phyloP scores from a whole-genome alignment of 2,888 invertebrate species.

The Microdon myrmicae region DNA sequence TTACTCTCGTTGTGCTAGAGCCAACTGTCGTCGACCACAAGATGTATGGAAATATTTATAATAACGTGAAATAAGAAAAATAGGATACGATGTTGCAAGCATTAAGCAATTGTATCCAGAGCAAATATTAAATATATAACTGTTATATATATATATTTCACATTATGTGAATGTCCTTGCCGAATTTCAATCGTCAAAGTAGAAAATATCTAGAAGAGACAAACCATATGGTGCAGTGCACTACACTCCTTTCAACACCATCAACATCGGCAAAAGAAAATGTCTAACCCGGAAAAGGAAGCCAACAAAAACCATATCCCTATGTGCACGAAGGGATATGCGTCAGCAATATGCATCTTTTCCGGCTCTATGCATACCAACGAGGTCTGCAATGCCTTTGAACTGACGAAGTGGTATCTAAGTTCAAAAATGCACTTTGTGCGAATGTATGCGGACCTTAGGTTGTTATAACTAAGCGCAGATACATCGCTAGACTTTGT shows the following conservation, averaged over 20 bases:
- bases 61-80: not conserved
- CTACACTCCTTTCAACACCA: conserved; percentile 9
- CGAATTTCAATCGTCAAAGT: conserved; percentile 10
- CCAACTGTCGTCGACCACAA: too few species aligned
- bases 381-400: conserved; percentile 20
- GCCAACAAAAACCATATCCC: conserved; percentile 2
- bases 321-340: conserved; percentile 21
- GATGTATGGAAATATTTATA: conserved; percentile 5
- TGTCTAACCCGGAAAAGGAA: too few species aligned
- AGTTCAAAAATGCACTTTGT: conserved; percentile 35
- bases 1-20: too few species aligned
- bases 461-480: conserved; percentile 37
- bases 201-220: conserved; percentile 11
- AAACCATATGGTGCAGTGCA: conserved; percentile 35
- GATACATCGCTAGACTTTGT: conserved; percentile 17
- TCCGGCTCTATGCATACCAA: not conserved
- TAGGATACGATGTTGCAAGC: not conserved
- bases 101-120: conserved; percentile 15
- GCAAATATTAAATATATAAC: conserved; percentile 15
- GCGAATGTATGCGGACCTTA: conserved; percentile 28
- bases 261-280: not conserved
- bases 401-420: conserved; percentile 24
- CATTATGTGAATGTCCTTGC: conserved; percentile 1
- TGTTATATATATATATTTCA: conserved; percentile 23
- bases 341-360: conserved; percentile 35